phyloP scores from a whole-genome alignment of 2,797 vertebrate species.

The Poeciliopsis infans region DNA sequence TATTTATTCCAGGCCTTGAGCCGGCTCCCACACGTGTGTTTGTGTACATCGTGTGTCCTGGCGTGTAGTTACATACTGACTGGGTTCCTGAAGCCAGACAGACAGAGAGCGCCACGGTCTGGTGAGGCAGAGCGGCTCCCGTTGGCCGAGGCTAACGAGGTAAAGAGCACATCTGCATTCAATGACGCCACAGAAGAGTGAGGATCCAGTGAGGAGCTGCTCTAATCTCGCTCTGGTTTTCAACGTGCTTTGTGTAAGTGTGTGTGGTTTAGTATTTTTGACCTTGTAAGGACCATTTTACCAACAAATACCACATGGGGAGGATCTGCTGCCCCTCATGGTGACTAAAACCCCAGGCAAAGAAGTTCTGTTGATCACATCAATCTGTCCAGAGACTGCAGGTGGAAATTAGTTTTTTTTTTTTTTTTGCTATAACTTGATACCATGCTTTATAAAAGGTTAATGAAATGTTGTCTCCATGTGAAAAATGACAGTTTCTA shows the following conservation, averaged over 20 bases:
- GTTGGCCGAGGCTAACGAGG: constrained; percentile 76
- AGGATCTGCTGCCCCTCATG: too few species aligned
- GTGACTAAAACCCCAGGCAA: too few species aligned
- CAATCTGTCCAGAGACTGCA: too few species aligned
- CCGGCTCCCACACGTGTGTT: constrained; percentile 17
- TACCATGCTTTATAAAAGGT: too few species aligned
- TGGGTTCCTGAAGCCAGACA: constrained; percentile 45
- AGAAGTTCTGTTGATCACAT: too few species aligned
- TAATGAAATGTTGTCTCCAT: too few species aligned
- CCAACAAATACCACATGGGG: too few species aligned
- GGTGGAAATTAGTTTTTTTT: too few species aligned
- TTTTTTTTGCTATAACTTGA: too few species aligned
- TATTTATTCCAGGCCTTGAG: constrained; percentile 71
- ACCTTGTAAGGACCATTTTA: neutral
- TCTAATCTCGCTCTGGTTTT: constrained; percentile 23
- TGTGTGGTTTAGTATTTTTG: constrained; percentile 5
- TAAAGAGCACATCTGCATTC: constrained; percentile 75
- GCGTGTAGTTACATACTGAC: constrained; percentile 49
- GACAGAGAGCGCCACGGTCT: constrained; percentile 43
- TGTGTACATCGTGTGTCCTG: constrained; percentile 50
- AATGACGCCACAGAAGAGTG: constrained; percentile 66
- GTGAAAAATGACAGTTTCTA: neutral
- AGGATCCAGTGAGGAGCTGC: constrained; percentile 47
- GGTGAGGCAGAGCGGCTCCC: constrained; percentile 68
- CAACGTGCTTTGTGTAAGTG: constrained; percentile 22